A percentile compares a stretch with the other conserved stretches of the same genome.
phyloP scores from a whole-genome alignment of 2,797 vertebrate species.

The Vipera latastei region DNA sequence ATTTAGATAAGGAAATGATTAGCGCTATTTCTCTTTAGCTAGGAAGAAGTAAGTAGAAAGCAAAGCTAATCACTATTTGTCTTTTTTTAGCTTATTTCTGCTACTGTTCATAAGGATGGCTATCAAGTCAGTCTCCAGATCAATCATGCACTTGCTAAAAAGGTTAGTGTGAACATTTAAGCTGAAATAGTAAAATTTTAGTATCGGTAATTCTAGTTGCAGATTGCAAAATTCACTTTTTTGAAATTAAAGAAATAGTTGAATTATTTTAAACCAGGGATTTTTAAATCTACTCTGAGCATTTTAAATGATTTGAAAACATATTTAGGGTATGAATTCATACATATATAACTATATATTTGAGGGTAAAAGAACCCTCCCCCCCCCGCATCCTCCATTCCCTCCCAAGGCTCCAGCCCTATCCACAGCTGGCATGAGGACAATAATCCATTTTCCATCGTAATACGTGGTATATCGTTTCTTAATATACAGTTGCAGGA shows the following conservation, averaged over 20 bases:
- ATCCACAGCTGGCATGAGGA: no score
- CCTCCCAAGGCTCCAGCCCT: no score
- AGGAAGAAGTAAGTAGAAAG: not conserved
- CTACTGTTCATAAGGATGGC: constrained; percentile 80
- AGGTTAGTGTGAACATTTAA: constrained; percentile 62
- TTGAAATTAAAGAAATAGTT: not conserved
- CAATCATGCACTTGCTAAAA: constrained; percentile 78
- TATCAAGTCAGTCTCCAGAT: constrained; percentile 82
- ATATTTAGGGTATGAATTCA: not conserved
- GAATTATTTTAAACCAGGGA: constrained; percentile 26
- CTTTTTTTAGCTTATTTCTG: constrained; percentile 82
- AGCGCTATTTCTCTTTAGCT: not conserved
- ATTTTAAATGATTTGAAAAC: not conserved
- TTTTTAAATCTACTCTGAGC: not conserved
- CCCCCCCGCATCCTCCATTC: no score
- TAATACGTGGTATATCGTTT: no score
- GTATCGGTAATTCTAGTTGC: not conserved
- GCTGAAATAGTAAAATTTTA: not conserved
- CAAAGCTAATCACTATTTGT: constrained; percentile 26
- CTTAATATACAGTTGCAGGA: no score
- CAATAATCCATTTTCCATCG: no score
- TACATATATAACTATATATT: no score
- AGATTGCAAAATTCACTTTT: not conserved
- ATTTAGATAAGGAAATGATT: not conserved
- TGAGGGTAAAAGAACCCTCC: no score